Evolutionary conservation across 64 coral and sea anemone species (phyloP), one percentile per base, ranked within the genome.

Genomic region (Trachythela sp.): DNA sequence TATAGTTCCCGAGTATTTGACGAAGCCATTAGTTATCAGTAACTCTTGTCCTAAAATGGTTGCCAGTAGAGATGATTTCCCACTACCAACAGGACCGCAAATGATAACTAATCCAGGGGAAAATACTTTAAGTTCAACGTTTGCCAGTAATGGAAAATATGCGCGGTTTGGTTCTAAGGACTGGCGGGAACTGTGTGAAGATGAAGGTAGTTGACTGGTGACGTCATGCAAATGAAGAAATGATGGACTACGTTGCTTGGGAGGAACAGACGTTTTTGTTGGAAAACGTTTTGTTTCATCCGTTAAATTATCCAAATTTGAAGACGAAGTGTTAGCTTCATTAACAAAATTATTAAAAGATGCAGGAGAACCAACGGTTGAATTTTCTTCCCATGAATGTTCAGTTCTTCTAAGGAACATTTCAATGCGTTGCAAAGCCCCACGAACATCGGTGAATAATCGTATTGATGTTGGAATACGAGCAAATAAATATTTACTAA

Each of bases 11-110:
- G 36, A 31, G 39, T 77, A 48, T 0, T 24, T 40, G 4, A 92
- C 27, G 6, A 17, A 40, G 56, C 94, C 94, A 24, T 30, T 27
- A 8, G 20, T 89, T 9, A 94, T 10, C 40, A 85, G 87, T 56
- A 94, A 13, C 77, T 94, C 91, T 27, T 87, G 18, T 7, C 22
- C 84, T 32, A 95, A 56, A 37, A 97, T 89, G 48, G 94, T 86
- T 43, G 36, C 83, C 4, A 97, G 33, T 8, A 97, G 45, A 7
- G 92, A 89, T 5, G 94, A 97, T 35, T 97, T 97, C n/a, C 93
- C 93, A 88, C 70, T 88, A 4, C 93, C 93, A 0, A 91, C 93
- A 0, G 77, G 70, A 33, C 93, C 93, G 30, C 85, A 91, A 11
- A 94, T 67, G 0, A 90, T 59, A 0, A 94, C 85, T 7, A 94